phyloP scores from a whole-genome alignment of 2,113 vertebrate genomes.

The Nycticorax nycticorax region DNA sequence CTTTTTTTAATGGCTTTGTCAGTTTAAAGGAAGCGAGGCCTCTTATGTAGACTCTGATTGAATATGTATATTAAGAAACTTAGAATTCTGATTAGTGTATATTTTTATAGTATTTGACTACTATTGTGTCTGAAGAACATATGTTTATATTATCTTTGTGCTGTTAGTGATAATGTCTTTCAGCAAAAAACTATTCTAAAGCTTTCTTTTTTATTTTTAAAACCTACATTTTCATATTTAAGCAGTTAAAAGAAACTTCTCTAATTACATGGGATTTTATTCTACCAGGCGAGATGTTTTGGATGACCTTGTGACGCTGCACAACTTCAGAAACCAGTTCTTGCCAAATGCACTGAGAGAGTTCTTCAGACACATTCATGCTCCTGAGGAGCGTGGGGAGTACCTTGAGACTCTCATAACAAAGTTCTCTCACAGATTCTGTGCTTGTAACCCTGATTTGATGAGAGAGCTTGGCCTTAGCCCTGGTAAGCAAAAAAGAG shows the following conservation, averaged over 20 bases:
- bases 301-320: slow-evolving; percentile 95
- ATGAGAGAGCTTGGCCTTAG: slow-evolving; percentile 94
- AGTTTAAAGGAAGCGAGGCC: background rate
- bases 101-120: background rate
- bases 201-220: background rate
- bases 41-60: background rate
- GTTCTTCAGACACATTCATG: slow-evolving; percentile 97
- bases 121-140: background rate
- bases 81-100: background rate
- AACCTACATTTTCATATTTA: background rate
- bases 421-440: slow-evolving; percentile 98
- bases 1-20: background rate
- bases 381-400: slow-evolving; percentile 96
- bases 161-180: background rate
- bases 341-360: slow-evolving; percentile 97
- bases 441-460: slow-evolving; percentile 92
- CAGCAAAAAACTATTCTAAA: background rate
- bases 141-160: background rate
- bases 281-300: slow-evolving; percentile 89
- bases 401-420: slow-evolving; percentile 99
- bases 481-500: slow-evolving; percentile 83
- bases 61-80: background rate
- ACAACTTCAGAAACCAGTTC: slow-evolving; percentile 99
- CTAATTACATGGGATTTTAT: background rate
- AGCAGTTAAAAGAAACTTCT: background rate